phyloP scores from a whole-genome alignment of 2,797 vertebrate species.

The Dipus sagitta region DNA sequence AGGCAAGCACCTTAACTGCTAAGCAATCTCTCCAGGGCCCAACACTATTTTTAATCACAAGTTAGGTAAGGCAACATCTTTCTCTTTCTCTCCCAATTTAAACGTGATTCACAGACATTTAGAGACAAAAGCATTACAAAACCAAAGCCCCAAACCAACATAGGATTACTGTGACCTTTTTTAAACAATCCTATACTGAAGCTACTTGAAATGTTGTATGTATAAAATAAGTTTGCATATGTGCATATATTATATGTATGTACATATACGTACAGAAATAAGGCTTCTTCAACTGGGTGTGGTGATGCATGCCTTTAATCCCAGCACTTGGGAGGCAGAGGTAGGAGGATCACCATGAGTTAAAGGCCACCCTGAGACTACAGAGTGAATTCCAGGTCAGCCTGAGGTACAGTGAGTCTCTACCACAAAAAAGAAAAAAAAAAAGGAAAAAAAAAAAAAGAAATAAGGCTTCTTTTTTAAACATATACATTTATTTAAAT shows the following conservation, averaged over 20 bases:
- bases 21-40: too few species aligned
- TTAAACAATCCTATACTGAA: constrained; percentile 43
- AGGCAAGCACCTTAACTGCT: too few species aligned
- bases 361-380: too few species aligned
- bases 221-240: not conserved
- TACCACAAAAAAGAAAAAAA: too few species aligned
- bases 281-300: constrained; percentile 13
- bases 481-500: too few species aligned
- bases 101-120: constrained; percentile 35
- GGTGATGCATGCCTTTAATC: too few species aligned
- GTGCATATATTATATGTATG: not conserved
- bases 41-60: not conserved
- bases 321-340: too few species aligned
- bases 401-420: too few species aligned
- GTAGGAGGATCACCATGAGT: too few species aligned
- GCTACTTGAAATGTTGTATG: not conserved
- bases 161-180: constrained; percentile 43
- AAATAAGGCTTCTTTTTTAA: too few species aligned
- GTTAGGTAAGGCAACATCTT: constrained; percentile 48
- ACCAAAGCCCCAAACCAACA: constrained; percentile 47
- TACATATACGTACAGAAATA: not conserved
- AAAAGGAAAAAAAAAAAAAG: too few species aligned
- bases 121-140: constrained; percentile 47
- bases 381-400: too few species aligned
- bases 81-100: constrained; percentile 61